These are phyloP conservation scores for Rhinella marina DNA, from an alignment of 2,797 vertebrate genomes.

Conservation along the genomic window DNA sequence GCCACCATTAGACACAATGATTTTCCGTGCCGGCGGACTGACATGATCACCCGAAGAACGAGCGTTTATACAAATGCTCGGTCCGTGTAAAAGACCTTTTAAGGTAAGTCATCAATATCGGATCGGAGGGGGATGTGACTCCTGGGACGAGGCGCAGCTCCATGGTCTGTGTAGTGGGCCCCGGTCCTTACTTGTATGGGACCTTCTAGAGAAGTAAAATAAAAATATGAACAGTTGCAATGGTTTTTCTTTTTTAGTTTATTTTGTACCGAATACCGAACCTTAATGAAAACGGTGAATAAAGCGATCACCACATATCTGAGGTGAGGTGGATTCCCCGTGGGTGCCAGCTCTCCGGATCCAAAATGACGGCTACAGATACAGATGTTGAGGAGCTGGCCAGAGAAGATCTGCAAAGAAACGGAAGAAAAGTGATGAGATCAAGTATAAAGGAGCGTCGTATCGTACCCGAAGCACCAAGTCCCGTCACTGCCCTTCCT, in stretches of 20 bases:
- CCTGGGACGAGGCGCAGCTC: too few species aligned
- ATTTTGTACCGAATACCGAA: not conserved
- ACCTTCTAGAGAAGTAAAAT: too few species aligned
- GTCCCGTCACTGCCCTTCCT: too few species aligned
- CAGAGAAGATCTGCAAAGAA: constrained; percentile 17
- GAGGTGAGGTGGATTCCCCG: not conserved
- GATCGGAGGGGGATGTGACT: too few species aligned
- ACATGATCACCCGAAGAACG: too few species aligned
- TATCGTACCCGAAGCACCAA: not conserved
- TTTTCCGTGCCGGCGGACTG: too few species aligned
- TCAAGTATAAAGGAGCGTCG: not conserved
- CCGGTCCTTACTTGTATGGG: too few species aligned
- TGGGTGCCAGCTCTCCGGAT: not conserved
- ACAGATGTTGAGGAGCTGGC: not conserved
- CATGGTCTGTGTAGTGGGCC: too few species aligned
- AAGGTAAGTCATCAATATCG: too few species aligned
- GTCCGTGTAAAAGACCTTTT: too few species aligned
- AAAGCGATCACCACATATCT: not conserved
- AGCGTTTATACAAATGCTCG: too few species aligned
- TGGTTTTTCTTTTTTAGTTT: not conserved
- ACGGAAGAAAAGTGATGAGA: not conserved
- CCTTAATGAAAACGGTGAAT: not conserved
- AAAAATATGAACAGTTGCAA: not conserved
- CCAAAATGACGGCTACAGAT: not conserved
- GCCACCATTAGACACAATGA: too few species aligned